These are phyloP conservation scores for Nannobrachium achirus DNA, from an alignment of 2,113 vertebrate genomes.

Conservation along the genomic window DNA sequence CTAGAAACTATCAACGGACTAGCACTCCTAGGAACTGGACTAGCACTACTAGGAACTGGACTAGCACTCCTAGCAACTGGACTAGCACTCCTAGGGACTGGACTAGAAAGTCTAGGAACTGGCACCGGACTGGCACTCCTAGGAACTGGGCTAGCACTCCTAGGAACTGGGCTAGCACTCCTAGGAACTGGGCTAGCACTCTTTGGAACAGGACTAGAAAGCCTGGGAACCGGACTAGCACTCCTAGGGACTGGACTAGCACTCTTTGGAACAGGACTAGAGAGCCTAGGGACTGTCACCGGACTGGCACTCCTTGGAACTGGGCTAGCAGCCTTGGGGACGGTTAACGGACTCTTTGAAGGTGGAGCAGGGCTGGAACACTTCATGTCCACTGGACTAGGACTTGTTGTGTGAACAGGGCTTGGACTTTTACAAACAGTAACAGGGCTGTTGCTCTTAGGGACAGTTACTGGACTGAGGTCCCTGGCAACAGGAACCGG, in stretches of 20 bases:
- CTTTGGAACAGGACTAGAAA: conserved; percentile 60
- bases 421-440: conserved; percentile 25
- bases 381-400: not conserved
- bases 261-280: conserved; percentile 58
- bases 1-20: conserved; percentile 53
- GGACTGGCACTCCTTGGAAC: conserved; percentile 43
- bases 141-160: conserved; percentile 27
- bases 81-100: conserved; percentile 6
- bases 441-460: conserved; percentile 45
- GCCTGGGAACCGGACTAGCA: conserved; percentile 27
- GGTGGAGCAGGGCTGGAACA: conserved; percentile 51
- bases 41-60: conserved; percentile 7
- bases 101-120: conserved; percentile 29
- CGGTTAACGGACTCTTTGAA: conserved; percentile 18
- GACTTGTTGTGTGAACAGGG: conserved; percentile 26
- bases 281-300: conserved; percentile 46
- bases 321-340: not conserved
- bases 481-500: conserved; percentile 13
- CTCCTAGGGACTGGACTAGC: conserved; percentile 29
- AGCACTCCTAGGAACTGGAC: conserved; percentile 25
- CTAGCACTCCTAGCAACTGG: not conserved
- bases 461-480: conserved; percentile 38
- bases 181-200: conserved; percentile 32
- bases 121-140: conserved; percentile 35
- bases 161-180: conserved; percentile 30